Percentiles rank a stretch among this genome's conserved stretches.
phyloP scores from a whole-genome alignment of 2,888 invertebrate genomes.

The Malachius bipustulatus region DNA sequence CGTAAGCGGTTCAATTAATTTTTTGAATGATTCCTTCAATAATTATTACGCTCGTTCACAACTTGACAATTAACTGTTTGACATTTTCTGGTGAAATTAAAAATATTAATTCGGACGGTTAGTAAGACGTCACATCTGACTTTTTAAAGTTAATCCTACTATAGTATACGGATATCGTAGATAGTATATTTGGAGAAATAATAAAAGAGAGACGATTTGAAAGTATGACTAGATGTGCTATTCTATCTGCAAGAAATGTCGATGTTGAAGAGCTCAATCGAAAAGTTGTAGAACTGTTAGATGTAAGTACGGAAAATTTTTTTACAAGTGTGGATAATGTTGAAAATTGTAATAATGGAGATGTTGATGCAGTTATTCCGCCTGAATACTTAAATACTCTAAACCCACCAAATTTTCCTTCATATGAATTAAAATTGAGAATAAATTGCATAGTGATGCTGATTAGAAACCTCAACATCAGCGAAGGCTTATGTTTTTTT shows the following conservation, averaged over 20 bases:
- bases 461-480: conserved; percentile 16
- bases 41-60: too few species aligned
- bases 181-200: conserved; percentile 2
- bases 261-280: conserved; percentile 19
- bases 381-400: conserved; percentile 17
- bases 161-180: conserved; percentile 11
- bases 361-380: conserved; percentile 11
- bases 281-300: conserved; percentile 14
- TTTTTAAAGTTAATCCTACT: too few species aligned
- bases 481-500: conserved; percentile 14
- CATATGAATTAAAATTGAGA: conserved; percentile 16
- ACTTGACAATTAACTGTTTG: too few species aligned
- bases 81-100: too few species aligned
- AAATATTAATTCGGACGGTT: too few species aligned
- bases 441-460: conserved; percentile 16
- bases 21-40: too few species aligned
- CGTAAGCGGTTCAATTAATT: too few species aligned
- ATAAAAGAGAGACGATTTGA: conserved; percentile 12
- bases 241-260: conserved; percentile 17
- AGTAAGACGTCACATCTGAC: too few species aligned
- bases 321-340: conserved; percentile 14
- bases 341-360: conserved; percentile 13
- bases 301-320: conserved; percentile 11
- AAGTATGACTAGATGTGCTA: conserved; percentile 15
- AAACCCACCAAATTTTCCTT: conserved; percentile 14